These are phyloP conservation scores for Trypoxylon attenuatum DNA, from an alignment of 2,888 invertebrate genomes.

Conservation along the genomic window DNA sequence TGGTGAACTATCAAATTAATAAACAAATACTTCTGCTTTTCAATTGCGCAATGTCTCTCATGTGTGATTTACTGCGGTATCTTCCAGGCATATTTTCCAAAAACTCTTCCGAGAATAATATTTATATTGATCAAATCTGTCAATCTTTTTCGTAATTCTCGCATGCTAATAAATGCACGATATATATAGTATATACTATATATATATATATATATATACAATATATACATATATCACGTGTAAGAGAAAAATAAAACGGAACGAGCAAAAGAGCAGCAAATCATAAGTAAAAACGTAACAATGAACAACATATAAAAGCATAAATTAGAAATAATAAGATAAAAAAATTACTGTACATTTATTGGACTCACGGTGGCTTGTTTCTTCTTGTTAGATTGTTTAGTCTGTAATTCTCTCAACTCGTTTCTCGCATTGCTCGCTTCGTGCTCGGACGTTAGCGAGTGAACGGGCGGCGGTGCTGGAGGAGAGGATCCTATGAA, in stretches of 20 bases:
- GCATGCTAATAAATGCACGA: neutral
- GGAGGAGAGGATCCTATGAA: constrained; percentile 69
- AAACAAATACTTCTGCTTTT: constrained; percentile 5
- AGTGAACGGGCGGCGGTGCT: constrained; percentile 64
- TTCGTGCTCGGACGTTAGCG: constrained; percentile 73
- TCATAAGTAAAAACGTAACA: constrained; percentile 59
- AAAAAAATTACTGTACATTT: constrained; percentile 68
- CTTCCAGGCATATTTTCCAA: no score
- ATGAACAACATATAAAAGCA: constrained; percentile 36
- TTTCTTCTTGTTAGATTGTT: constrained; percentile 76
- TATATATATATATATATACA: constrained; percentile 22
- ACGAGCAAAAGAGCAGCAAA: constrained; percentile 51
- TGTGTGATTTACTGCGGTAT: no score
- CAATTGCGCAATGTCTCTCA: neutral
- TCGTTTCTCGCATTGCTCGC: constrained; percentile 84
- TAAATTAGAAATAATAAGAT: constrained; percentile 50
- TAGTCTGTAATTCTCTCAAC: constrained; percentile 79
- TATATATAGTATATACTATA: no score
- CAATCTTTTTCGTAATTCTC: neutral
- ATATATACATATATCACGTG: constrained; percentile 21
- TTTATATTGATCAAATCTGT: no score
- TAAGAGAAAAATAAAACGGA: constrained; percentile 13
- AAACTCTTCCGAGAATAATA: no score
- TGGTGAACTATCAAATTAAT: constrained; percentile 14
- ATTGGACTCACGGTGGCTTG: constrained; percentile 76